Conservation (phyloP, 2,113 vertebrate species). For the Cyanoramphus novaezelandiae region DNA sequence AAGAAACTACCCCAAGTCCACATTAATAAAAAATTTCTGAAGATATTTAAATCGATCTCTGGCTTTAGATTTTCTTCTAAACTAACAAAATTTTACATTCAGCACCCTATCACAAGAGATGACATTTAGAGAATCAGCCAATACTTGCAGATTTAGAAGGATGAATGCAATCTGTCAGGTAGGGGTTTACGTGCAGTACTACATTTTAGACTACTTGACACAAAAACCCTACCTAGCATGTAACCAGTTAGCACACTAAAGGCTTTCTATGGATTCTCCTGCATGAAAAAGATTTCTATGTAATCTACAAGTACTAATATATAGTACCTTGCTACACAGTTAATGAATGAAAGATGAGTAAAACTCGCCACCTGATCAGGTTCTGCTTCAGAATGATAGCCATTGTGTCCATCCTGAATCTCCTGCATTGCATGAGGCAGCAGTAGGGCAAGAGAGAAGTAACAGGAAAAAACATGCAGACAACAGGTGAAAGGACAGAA, state of each 20-base stretch:
- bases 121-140: not conserved
- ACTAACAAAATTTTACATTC: not conserved
- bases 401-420: slow-evolving; percentile 84
- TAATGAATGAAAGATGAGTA: slow-evolving; percentile 72
- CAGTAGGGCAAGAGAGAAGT: slow-evolving; percentile 72
- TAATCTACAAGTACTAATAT: slow-evolving; percentile 26
- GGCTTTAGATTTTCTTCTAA: not conserved
- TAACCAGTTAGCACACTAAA: not conserved
- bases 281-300: slow-evolving; percentile 13
- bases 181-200: not conserved
- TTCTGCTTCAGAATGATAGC: slow-evolving; percentile 87
- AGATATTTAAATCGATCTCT: not conserved
- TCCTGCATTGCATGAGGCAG: slow-evolving; percentile 86
- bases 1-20: not conserved
- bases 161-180: not conserved
- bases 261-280: not conserved
- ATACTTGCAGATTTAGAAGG: not conserved
- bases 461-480: slow-evolving; percentile 79
- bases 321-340: slow-evolving; percentile 48
- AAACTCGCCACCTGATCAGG: slow-evolving; percentile 92
- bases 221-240: not conserved
- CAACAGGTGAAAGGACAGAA: slow-evolving; percentile 80
- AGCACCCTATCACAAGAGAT: not conserved
- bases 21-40: not conserved
- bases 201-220: not conserved